Evolutionary conservation across 2,797 vertebrate genomes (phyloP).

Genomic region (Falco peregrinus): DNA sequence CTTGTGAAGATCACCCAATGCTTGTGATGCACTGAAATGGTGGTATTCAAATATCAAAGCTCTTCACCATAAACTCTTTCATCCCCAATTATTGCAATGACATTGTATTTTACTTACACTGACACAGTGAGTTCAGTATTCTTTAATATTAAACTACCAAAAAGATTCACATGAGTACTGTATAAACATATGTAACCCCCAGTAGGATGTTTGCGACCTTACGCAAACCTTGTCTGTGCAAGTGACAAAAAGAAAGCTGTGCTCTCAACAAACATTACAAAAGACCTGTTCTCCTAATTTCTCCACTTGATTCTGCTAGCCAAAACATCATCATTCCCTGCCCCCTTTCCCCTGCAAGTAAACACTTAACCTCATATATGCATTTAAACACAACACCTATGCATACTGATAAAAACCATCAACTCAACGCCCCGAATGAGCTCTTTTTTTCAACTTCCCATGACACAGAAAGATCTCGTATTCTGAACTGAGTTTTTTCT

Average conservation of each 20-base stretch:
- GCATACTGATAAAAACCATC: background rate
- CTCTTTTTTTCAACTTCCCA: background rate
- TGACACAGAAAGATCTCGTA: background rate
- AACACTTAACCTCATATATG: background rate
- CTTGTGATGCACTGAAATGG: background rate
- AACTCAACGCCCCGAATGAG: background rate
- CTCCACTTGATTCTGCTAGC: background rate
- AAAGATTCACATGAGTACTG: background rate
- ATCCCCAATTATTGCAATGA: background rate
- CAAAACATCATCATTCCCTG: background rate
- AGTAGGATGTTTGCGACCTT: background rate
- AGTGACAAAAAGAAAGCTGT: background rate
- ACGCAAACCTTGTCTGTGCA: background rate
- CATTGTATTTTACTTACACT: background rate
- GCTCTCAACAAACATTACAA: background rate
- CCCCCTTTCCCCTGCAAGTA: background rate
- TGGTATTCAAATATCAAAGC: background rate
- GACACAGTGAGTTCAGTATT: background rate
- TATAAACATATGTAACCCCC: background rate
- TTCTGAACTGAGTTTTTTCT: background rate
- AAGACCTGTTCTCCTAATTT: background rate
- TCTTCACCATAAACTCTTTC: background rate
- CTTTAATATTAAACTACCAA: background rate
- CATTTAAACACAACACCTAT: background rate
- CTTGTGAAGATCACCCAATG: background rate